A percentile compares a stretch with the other conserved stretches of the same genome.
These are phyloP conservation scores for Urocyon cinereoargenteus DNA, from an alignment of 2,797 vertebrate species.

Conservation along the genomic window DNA sequence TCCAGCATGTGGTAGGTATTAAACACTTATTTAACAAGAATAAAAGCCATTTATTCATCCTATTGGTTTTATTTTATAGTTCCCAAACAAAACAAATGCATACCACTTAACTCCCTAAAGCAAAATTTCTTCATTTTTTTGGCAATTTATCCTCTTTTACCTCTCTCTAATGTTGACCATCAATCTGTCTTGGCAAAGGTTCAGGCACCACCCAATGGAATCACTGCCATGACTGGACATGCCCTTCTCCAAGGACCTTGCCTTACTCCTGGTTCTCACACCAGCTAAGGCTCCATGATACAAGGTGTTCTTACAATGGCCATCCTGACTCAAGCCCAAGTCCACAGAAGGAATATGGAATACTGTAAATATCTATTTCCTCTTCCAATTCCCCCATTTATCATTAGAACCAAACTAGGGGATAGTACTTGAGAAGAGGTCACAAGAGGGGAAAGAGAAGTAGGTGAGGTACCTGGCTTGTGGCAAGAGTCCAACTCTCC, in stretches of 20 bases:
- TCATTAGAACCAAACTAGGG: background rate
- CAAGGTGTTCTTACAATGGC: background rate
- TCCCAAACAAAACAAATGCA: background rate
- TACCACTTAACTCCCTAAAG: background rate
- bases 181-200: background rate
- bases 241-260: no score
- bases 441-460: background rate
- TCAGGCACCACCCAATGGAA: background rate
- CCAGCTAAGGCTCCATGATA: background rate
- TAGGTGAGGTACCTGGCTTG: background rate
- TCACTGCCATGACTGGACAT: background rate
- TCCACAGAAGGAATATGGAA: background rate
- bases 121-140: background rate
- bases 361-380: background rate
- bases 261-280: background rate
- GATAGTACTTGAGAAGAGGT: background rate
- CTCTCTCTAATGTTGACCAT: background rate
- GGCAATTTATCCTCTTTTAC: background rate
- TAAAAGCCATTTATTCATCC: background rate
- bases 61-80: background rate
- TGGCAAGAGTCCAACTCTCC: background rate
- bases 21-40: background rate
- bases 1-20: background rate
- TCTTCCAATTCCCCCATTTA: background rate
- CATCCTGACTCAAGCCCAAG: background rate